Conservation (phyloP, 2,888 invertebrate species). For the Leptinotarsa peninsularis region DNA sequence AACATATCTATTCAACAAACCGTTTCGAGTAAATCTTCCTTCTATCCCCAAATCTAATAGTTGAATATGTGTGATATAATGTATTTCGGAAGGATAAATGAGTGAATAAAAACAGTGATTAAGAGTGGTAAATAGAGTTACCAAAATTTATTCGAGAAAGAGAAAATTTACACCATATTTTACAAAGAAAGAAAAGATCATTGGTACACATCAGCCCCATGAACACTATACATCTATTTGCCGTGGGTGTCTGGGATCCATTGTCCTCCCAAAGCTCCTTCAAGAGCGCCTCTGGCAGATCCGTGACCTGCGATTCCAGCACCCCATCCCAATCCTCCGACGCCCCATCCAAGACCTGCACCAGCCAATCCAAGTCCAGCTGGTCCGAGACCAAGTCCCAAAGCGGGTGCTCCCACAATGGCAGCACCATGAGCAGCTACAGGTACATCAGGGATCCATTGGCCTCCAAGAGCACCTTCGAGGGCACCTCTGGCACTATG, state of each 20-base stretch:
- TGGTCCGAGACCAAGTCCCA: slow-evolving; percentile 13
- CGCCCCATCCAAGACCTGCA: slow-evolving; percentile 33
- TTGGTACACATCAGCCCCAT: slow-evolving; percentile 8
- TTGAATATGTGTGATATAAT: too few species aligned
- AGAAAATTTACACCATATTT: slow-evolving; percentile 15
- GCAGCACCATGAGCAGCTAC: slow-evolving; percentile 38
- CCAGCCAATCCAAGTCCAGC: slow-evolving; percentile 31
- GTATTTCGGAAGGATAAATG: too few species aligned
- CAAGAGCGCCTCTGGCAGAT: slow-evolving; percentile 42
- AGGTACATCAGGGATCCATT: slow-evolving; percentile 46
- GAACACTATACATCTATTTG: slow-evolving; percentile 14
- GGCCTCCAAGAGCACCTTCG: slow-evolving; percentile 46
- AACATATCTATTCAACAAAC: too few species aligned
- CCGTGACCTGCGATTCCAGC: slow-evolving; percentile 33
- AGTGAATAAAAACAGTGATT: neutral
- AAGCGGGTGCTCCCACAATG: slow-evolving; percentile 28
- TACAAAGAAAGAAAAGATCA: slow-evolving; percentile 3
- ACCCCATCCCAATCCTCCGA: slow-evolving; percentile 23
- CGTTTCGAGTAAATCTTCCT: too few species aligned
- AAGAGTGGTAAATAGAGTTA: neutral
- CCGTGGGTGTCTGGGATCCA: slow-evolving; percentile 19
- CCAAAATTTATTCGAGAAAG: slow-evolving; percentile 12
- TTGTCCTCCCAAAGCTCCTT: slow-evolving; percentile 46
- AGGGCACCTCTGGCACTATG: slow-evolving; percentile 42
- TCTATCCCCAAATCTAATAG: too few species aligned